Base-by-base conservation (phyloP, 2,888 invertebrate genomes). In the Pandemis corylana region DNA sequence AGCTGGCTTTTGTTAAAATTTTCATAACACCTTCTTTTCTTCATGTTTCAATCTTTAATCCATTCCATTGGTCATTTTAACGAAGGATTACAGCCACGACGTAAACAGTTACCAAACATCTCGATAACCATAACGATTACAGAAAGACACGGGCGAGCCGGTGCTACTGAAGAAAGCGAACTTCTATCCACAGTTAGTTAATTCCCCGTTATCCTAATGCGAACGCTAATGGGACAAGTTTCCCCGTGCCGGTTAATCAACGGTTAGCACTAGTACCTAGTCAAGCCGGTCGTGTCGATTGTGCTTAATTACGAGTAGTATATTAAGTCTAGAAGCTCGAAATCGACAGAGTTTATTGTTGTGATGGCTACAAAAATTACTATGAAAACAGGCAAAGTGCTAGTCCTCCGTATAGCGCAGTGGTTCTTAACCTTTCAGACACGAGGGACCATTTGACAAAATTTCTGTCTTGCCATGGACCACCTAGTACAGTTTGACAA, bases 161-260 rank as follows among this genome's bases (percentile, higher is more conserved):
- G 44, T 64, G 9, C 44, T 2, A 64, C 44, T 10, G 63, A 41
- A 42, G 41, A 36, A 41, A 62, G 41, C 28, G 28, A 64, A 44
- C 63, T 63, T 41, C 51, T 9, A 64, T n/a, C 42, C 44, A 41
- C 63, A 44, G 63, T 64, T 64, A 64, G 63, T 64, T 64, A 64
- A 44, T 64, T 44, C 63, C 36, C 15, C 44, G 42, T 64, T 64
- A 64, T 64, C 63, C 44, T 64, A 64, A 64, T 64, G 63, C 44
- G 44, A 64, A 15, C 63, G 63, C 63, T 64, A 64, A 64, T 64
- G 63, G 63, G 63, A 9, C 63, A 64, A 64, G 63, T 64, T 64
- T 44, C 63, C 44, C 44, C 4, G 62, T 12, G 62, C 59, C 28
- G 59, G 63, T 64, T 64, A 64, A 64, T 44, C 44, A 15, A 62